A percentile compares a stretch with the other conserved stretches of the same genome.
Conservation (phyloP, 1,140 invertebrate species). For the Meloidogyne floridensis region DNA sequence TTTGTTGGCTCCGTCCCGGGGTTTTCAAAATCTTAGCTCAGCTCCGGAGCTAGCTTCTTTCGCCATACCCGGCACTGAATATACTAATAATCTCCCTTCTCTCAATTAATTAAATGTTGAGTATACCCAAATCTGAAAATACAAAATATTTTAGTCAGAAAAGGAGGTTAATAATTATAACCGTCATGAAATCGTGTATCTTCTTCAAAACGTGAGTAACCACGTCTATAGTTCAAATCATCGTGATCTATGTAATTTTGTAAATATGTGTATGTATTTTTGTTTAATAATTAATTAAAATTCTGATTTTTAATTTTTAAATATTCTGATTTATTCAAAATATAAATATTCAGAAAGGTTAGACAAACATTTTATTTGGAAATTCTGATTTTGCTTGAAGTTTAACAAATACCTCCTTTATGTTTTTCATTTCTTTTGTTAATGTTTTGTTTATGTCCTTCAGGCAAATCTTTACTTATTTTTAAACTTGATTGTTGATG, state of each 20-base stretch:
- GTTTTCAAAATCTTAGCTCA: no score
- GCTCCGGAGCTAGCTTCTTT: no score
- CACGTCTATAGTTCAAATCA: conserved; percentile 2
- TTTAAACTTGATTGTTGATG: not conserved
- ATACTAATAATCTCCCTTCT: no score
- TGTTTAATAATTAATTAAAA: no score
- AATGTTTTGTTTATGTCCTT: not conserved
- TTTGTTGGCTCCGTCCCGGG: no score
- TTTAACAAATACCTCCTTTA: not conserved
- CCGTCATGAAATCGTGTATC: not conserved
- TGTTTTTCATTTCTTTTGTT: not conserved
- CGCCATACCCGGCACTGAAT: no score
- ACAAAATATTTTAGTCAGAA: not conserved
- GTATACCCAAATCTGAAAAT: conserved; percentile 7
- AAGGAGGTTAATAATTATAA: not conserved
- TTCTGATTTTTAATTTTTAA: not conserved
- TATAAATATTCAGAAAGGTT: not conserved
- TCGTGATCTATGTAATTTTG: not conserved
- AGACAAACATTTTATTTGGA: no score
- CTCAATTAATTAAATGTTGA: not conserved
- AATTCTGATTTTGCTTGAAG: not conserved
- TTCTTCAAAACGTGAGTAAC: not conserved
- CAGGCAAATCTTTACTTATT: not conserved
- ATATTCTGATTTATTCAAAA: not conserved
- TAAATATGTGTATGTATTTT: not conserved